phyloP scores from a whole-genome alignment of 2,797 vertebrate genomes.

The Eupleurogrammus muticus region DNA sequence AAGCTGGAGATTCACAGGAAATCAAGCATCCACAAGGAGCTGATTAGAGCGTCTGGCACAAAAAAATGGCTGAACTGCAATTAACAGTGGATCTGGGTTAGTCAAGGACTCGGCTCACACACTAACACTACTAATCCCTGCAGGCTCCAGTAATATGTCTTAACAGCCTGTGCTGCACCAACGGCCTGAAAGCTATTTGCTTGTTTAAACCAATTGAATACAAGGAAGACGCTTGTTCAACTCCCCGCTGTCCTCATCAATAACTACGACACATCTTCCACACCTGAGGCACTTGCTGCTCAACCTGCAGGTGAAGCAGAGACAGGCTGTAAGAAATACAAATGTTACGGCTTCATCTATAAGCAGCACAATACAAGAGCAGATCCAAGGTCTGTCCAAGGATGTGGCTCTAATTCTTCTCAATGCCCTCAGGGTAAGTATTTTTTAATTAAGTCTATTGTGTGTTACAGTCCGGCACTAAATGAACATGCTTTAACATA shows the following conservation, averaged over 20 bases:
- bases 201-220: conserved; percentile 40
- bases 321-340: not conserved
- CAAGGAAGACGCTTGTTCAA: conserved; percentile 24
- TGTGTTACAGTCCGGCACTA: not conserved
- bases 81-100: conserved; percentile 62
- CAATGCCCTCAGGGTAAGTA: not conserved
- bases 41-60: conserved; percentile 75
- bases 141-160: conserved; percentile 52
- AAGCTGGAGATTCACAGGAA: conserved; percentile 68
- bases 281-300: conserved; percentile 8
- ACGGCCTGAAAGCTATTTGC: conserved; percentile 41
- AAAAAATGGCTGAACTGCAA: conserved; percentile 60
- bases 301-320: conserved; percentile 18
- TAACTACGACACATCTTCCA: not conserved
- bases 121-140: conserved; percentile 63
- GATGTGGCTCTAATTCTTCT: not conserved
- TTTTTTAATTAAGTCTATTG: not conserved
- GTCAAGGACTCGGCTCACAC: conserved; percentile 54
- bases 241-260: conserved; percentile 26
- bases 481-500: not conserved
- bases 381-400: not conserved
- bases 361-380: not conserved
- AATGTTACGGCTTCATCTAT: not conserved
- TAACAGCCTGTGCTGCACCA: conserved; percentile 32
- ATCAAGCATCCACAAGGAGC: conserved; percentile 73